Conservation (phyloP, 2,797 vertebrate species). For the Tauraco hartlaubi region DNA sequence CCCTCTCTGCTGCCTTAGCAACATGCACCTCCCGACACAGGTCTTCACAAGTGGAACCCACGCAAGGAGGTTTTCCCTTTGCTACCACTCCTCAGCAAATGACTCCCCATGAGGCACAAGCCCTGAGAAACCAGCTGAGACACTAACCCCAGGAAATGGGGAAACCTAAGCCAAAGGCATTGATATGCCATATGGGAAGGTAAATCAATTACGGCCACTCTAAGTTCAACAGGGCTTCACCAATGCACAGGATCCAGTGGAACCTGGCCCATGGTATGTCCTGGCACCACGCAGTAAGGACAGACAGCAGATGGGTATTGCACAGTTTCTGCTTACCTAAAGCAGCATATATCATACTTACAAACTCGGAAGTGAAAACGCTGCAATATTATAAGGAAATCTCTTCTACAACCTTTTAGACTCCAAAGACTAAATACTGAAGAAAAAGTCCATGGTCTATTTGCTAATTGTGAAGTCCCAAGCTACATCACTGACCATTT, state of each 20-base stretch:
- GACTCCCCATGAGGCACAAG: fast-evolving
- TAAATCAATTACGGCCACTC: not conserved
- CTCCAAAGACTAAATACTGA: not conserved
- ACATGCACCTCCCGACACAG: not conserved
- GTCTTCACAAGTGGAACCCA: no score
- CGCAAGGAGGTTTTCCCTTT: not conserved
- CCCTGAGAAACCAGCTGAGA: not conserved
- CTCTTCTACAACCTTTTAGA: not conserved
- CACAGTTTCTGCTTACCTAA: not conserved
- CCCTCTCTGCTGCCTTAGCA: not conserved
- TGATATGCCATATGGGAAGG: not conserved
- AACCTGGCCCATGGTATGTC: not conserved
- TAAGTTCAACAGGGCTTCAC: not conserved
- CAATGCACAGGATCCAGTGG: fast-evolving
- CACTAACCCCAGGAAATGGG: not conserved
- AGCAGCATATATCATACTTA: not conserved
- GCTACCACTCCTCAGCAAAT: not conserved
- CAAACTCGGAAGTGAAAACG: not conserved
- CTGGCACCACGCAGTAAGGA: not conserved
- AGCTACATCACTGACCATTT: not conserved
- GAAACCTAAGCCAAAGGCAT: not conserved
- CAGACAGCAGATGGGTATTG: not conserved
- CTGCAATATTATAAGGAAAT: not conserved
- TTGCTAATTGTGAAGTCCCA: not conserved
- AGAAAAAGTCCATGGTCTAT: not conserved